Percentiles rank a stretch among this genome's conserved stretches.
These are phyloP conservation scores for Polyergus mexicanus DNA, from an alignment of 1,140 invertebrate species.

Conservation along the genomic window DNA sequence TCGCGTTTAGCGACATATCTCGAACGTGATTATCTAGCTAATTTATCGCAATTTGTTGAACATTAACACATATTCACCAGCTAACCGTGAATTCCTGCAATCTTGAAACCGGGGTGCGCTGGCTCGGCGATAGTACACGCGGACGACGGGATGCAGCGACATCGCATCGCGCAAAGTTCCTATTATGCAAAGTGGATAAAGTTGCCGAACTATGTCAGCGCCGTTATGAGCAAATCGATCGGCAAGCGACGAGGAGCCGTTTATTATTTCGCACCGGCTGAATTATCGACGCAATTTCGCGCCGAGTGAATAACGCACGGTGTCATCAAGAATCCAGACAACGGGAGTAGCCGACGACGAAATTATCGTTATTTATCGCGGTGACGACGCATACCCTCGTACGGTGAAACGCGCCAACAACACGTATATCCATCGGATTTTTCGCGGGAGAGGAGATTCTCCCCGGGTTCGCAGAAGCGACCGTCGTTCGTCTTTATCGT, in stretches of 20 bases:
- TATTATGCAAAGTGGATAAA: slow-evolving; percentile 47
- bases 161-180: slow-evolving; percentile 36
- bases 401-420: not conserved
- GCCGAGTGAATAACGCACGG: slow-evolving; percentile 24
- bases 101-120: not conserved
- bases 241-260: not conserved
- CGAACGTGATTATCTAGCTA: slow-evolving; percentile 31
- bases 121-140: not conserved
- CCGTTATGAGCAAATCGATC: not conserved
- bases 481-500: slow-evolving; percentile 11
- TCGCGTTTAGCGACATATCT: slow-evolving; percentile 20
- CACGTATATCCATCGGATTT: not conserved
- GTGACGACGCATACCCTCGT: not conserved
- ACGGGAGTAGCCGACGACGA: not conserved
- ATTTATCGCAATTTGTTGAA: slow-evolving; percentile 34
- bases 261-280: slow-evolving; percentile 42
- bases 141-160: slow-evolving; percentile 13
- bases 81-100: not conserved
- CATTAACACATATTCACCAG: not conserved
- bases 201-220: not conserved
- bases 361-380: slow-evolving; percentile 45
- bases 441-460: not conserved
- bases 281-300: slow-evolving; percentile 51
- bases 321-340: not conserved
- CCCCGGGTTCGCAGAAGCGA: not conserved